A percentile compares a stretch with the other conserved stretches of the same genome.
Evolutionary conservation across 1,140 invertebrate species (phyloP).

Genomic region (Drosophila miranda): DNA sequence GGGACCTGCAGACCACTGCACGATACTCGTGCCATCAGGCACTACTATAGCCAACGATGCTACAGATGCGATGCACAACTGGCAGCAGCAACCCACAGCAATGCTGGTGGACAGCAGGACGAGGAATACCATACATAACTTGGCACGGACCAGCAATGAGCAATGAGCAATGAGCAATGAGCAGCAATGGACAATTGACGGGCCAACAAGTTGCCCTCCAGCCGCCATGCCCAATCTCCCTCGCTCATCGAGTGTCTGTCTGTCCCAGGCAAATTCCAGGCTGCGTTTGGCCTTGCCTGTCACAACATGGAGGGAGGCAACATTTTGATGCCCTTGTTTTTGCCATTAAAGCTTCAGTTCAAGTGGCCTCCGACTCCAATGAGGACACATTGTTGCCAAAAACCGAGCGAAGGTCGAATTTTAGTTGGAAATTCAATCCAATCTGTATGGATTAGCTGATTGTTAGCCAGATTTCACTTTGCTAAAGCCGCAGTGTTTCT

Average conservation of each 20-base stretch:
- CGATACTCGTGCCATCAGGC: too few species aligned
- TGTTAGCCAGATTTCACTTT: slow-evolving; percentile 22
- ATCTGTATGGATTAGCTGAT: slow-evolving; percentile 21
- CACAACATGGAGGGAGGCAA: slow-evolving; percentile 32
- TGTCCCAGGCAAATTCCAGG: slow-evolving; percentile 9
- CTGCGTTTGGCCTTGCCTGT: slow-evolving; percentile 55
- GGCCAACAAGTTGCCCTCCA: too few species aligned
- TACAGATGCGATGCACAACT: too few species aligned
- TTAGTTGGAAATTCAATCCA: background rate
- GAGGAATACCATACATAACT: slow-evolving; percentile 21
- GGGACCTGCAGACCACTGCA: too few species aligned
- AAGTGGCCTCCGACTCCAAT: slow-evolving; percentile 41
- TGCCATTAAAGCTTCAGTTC: slow-evolving; percentile 58
- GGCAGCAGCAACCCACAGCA: slow-evolving; percentile 1
- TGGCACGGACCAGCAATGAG: background rate
- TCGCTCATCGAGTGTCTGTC: too few species aligned
- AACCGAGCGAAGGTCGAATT: slow-evolving; percentile 4
- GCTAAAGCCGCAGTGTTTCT: slow-evolving; percentile 3
- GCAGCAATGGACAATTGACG: too few species aligned
- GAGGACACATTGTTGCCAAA: slow-evolving; percentile 34
- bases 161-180: too few species aligned
- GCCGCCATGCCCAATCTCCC: too few species aligned
- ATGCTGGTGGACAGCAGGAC: too few species aligned
- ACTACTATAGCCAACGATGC: too few species aligned
- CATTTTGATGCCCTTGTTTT: slow-evolving; percentile 17